These are phyloP conservation scores for Turritopsis rubra DNA, from an alignment of 30 jellyfish, hydroid and myxozoan genomes.

Conservation along the genomic window DNA sequence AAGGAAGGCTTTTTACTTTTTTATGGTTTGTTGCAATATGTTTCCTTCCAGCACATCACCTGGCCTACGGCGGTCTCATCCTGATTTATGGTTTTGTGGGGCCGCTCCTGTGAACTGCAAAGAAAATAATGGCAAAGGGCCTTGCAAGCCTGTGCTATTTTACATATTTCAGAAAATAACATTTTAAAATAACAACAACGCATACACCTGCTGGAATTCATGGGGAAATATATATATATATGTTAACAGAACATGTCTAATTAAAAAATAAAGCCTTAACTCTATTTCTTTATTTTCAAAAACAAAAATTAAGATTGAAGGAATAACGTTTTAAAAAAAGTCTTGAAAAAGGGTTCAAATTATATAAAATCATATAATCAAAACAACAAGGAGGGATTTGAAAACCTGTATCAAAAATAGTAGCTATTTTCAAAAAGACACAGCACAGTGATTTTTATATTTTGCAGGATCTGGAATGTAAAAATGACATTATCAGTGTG, in stretches of 20 bases:
- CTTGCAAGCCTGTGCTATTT: too few relatives aligned
- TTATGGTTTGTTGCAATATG: too few relatives aligned
- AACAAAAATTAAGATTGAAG: not conserved
- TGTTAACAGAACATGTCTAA: not conserved
- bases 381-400: not conserved
- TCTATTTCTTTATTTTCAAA: not conserved
- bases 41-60: too few relatives aligned
- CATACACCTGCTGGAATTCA: not conserved
- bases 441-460: not conserved
- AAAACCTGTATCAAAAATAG: not conserved
- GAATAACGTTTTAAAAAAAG: not conserved
- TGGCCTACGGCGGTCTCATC: too few relatives aligned
- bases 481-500: not conserved
- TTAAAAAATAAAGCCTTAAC: not conserved
- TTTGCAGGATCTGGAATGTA: too few relatives aligned
- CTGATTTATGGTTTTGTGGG: too few relatives aligned
- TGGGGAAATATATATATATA: not conserved
- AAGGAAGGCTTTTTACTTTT: too few relatives aligned
- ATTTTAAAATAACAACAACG: not conserved
- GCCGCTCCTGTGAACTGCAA: too few relatives aligned
- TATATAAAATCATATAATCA: too few relatives aligned
- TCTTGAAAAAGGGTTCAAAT: not conserved
- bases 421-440: not conserved
- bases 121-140: too few relatives aligned
- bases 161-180: too few relatives aligned